Percentiles rank a stretch among this genome's conserved stretches.
These are phyloP conservation scores for Rotaria socialis DNA, from an alignment of 2,888 invertebrate species.

Conservation along the genomic window DNA sequence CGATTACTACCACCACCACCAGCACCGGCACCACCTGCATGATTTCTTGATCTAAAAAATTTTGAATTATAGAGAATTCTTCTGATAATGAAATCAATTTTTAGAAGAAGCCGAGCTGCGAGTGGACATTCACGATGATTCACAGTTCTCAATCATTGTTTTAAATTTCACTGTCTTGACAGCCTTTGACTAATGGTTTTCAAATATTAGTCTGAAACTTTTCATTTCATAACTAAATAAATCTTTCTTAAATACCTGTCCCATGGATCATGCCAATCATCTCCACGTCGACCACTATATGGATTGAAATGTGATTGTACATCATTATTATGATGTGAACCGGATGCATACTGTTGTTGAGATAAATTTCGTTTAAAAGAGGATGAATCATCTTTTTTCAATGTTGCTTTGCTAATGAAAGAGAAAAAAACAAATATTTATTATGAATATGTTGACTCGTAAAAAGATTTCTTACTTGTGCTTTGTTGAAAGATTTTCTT, in stretches of 20 bases:
- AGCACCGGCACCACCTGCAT: background rate
- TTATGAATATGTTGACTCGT: background rate
- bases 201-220: too few relatives aligned
- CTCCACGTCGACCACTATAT: background rate
- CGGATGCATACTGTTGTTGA: constrained; percentile 1
- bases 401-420: background rate
- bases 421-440: background rate
- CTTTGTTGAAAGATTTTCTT: background rate
- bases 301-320: background rate
- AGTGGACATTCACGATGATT: too few relatives aligned
- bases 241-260: background rate
- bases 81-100: too few relatives aligned
- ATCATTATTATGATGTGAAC: constrained; percentile 14
- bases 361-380: background rate
- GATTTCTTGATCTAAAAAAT: background rate
- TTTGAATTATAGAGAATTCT: too few relatives aligned
- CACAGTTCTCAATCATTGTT: too few relatives aligned
- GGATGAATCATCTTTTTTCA: background rate
- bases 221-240: too few relatives aligned
- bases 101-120: too few relatives aligned
- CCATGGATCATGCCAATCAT: constrained; percentile 33
- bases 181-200: too few relatives aligned
- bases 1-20: background rate
- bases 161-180: too few relatives aligned
- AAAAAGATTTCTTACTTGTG: background rate